Evolutionary conservation across 2,888 invertebrate genomes (phyloP), one percentile per base, ranked within the genome.

Genomic region (Ectobius pallidus): DNA sequence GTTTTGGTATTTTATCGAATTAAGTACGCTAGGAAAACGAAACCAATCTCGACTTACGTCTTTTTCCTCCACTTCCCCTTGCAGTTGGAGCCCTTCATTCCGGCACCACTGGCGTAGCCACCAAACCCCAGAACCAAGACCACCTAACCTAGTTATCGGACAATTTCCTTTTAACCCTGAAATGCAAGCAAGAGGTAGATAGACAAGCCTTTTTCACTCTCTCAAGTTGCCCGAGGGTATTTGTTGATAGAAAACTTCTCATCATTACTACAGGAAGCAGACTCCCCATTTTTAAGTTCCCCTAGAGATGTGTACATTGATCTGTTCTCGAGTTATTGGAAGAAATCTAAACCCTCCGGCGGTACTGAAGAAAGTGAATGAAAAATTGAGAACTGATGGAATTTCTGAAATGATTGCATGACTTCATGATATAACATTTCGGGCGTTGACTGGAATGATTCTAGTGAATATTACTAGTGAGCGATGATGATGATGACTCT

Each of bases 1-100:
- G 42, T 46, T 65, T 65, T 25, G 42, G 65, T 42, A 44, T 44
- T 65, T 65, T 65, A 65, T 65, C 65, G 65, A 65, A 65, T 65
- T 65, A 65, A 25, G 46, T 44, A 34, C 25, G 14, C 63, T 44
- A 27, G 63, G 63, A 65, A 65, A 65, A 46, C 65, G 65, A 44
- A 65, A 65, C 65, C 65, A 65, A 65, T 65, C 65, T 65, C 46
- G 42, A 65, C 65, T 46, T 44, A n/a, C 46, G 27, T 52, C 25
- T 25, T 6, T 52, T 30, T 30, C 58, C 34, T 58, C 30, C 30
- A n/a, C 16, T 58, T 25, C 58, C 58, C 1, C 30, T 30, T 27
- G 25, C 7, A 30, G 14, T 52, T 14, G 9, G 20, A 22, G 16
- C n/a, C 6, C 58, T 25, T 55, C 27, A 55, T 25, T 25, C 34